These are phyloP conservation scores for Hydractinia symbiolongicarpus DNA, from an alignment of 30 jellyfish, hydroid and myxozoan genomes.

Conservation along the genomic window DNA sequence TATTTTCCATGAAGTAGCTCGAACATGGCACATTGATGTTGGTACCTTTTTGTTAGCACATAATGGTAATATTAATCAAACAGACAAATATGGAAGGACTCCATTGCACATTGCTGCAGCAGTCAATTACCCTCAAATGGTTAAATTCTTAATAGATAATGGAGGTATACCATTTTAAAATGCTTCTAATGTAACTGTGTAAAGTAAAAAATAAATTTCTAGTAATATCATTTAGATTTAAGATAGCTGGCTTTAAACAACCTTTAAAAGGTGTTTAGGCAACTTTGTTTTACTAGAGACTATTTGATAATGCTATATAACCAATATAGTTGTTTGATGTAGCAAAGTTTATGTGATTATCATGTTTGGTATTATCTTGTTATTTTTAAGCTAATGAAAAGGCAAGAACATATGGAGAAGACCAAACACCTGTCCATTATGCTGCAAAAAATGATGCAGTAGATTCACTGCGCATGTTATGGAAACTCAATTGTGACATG, in stretches of 20 bases:
- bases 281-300: no score
- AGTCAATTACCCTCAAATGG: slow-evolving; percentile 79
- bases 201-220: no score
- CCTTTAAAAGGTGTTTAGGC: no score
- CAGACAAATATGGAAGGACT: slow-evolving; percentile 68
- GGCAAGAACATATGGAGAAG: slow-evolving; percentile 59
- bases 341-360: no score
- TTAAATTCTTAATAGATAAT: slow-evolving; percentile 48
- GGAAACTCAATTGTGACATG: slow-evolving; percentile 48
- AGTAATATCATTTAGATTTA: no score
- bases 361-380: not conserved
- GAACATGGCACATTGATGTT: slow-evolving; percentile 85
- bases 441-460: slow-evolving; percentile 95
- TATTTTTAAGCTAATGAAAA: slow-evolving; percentile 47
- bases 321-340: no score
- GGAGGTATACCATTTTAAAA: slow-evolving; percentile 47
- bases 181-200: no score
- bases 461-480: slow-evolving; percentile 48
- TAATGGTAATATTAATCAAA: slow-evolving; percentile 53
- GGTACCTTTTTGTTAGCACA: slow-evolving; percentile 53
- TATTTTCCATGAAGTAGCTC: slow-evolving; percentile 71
- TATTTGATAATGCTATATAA: no score
- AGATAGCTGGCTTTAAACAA: no score
- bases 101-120: slow-evolving; percentile 91
- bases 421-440: slow-evolving; percentile 77